These are phyloP conservation scores for Crambe crambe DNA, from an alignment of 37 sponge, comb jelly and placozoan species.

Conservation along the genomic window DNA sequence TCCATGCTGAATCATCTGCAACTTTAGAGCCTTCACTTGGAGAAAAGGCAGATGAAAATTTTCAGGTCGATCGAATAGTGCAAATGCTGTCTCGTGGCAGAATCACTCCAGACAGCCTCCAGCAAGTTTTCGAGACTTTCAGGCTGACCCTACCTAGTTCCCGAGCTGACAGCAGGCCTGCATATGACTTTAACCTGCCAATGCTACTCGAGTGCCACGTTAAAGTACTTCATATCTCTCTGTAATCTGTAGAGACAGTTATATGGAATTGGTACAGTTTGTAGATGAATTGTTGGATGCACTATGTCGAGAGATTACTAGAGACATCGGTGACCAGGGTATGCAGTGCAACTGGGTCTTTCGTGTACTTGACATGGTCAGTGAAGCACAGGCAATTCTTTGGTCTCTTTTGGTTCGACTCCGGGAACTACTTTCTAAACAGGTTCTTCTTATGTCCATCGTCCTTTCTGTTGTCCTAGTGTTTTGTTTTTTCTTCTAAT, in stretches of 20 bases:
- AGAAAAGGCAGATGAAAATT: no score
- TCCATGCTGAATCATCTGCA: no score
- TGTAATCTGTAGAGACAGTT: background rate
- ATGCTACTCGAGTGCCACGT: background rate
- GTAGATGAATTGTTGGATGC: background rate
- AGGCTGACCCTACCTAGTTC: background rate
- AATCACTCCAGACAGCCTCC: no score
- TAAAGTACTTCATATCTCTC: background rate
- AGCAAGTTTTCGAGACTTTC: background rate
- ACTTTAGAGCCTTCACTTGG: no score
- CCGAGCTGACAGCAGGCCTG: background rate
- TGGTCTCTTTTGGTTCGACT: slow-evolving; percentile 37
- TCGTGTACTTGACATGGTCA: background rate
- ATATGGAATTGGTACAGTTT: background rate
- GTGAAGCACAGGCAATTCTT: background rate
- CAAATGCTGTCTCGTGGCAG: background rate
- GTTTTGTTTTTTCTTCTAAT: background rate
- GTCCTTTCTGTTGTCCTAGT: background rate
- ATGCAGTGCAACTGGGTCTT: background rate
- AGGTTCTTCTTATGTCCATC: slow-evolving; percentile 6
- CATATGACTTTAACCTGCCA: background rate
- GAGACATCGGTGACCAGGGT: background rate
- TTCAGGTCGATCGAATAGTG: background rate
- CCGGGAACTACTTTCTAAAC: slow-evolving; percentile 24
- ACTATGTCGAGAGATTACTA: background rate